These are phyloP conservation scores for Andrena camellia DNA, from an alignment of 2,888 invertebrate genomes.

Conservation along the genomic window DNA sequence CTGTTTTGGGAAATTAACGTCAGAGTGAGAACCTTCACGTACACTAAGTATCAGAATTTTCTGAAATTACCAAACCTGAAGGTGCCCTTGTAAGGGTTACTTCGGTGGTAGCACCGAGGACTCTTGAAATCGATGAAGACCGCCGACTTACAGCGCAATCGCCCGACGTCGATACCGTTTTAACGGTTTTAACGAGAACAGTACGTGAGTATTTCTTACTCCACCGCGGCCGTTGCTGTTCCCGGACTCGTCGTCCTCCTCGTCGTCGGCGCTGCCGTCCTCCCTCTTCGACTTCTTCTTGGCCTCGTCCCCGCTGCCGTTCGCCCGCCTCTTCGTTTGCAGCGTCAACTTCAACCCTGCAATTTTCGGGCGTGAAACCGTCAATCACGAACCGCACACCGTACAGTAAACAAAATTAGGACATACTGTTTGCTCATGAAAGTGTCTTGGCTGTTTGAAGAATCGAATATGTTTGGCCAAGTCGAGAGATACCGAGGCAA, in stretches of 20 bases:
- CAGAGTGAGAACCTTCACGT: too few relatives aligned
- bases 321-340: conserved; percentile 91
- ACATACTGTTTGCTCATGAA: conserved; percentile 9
- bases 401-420: neutral
- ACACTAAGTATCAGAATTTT: too few relatives aligned
- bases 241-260: conserved; percentile 87
- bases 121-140: conserved; percentile 54
- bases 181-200: conserved; percentile 60
- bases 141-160: conserved; percentile 59
- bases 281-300: conserved; percentile 82
- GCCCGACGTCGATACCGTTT: conserved; percentile 53
- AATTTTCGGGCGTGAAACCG: conserved; percentile 2
- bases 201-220: conserved; percentile 78
- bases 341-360: conserved; percentile 94
- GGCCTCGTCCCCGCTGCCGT: conserved; percentile 78
- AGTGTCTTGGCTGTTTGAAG: conserved; percentile 7
- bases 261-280: conserved; percentile 84
- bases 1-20: too few relatives aligned
- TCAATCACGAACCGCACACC: neutral
- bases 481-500: conserved; percentile 11
- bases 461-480: conserved; percentile 10
- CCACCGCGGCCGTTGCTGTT: conserved; percentile 86
- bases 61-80: too few relatives aligned
- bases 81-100: too few relatives aligned
- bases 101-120: conserved; percentile 14